Conservation (phyloP, 2,888 invertebrate genomes). For the Drosophila tanythrix region DNA sequence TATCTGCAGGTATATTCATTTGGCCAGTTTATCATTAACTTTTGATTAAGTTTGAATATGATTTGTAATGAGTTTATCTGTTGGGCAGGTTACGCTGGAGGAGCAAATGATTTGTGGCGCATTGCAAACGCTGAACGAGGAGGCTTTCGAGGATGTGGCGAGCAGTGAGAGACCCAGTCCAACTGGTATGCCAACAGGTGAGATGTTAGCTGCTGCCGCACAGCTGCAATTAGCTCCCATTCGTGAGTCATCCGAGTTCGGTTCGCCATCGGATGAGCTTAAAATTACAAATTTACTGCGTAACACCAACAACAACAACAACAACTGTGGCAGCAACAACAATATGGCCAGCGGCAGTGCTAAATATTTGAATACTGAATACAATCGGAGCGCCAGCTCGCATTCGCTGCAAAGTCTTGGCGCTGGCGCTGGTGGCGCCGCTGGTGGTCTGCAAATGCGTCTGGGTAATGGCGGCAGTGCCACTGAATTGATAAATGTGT, state of each 20-base stretch:
- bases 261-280: conserved; percentile 84
- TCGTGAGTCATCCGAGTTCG: conserved; percentile 85
- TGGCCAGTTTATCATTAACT: not conserved
- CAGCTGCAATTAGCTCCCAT: conserved; percentile 85
- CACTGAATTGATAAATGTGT: conserved; percentile 58
- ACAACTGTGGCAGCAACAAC: conserved; percentile 39
- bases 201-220: conserved; percentile 84
- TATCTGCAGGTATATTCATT: conserved; percentile 82
- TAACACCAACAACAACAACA: conserved; percentile 69
- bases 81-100: conserved; percentile 93
- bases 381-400: conserved; percentile 82
- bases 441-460: conserved; percentile 50
- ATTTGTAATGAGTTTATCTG: not conserved
- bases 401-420: conserved; percentile 80
- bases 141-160: conserved; percentile 95
- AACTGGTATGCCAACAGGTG: conserved; percentile 86
- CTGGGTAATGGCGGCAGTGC: conserved; percentile 66
- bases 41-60: no score
- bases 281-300: conserved; percentile 74
- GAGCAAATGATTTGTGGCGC: conserved; percentile 98
- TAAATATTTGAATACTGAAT: conserved; percentile 74
- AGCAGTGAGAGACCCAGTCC: conserved; percentile 88
- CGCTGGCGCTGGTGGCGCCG: conserved; percentile 28
- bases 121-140: conserved; percentile 95
- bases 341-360: not conserved